A percentile compares a stretch with the other conserved stretches of the same genome.
Evolutionary conservation across 2,797 vertebrate genomes (phyloP).

Genomic region (Microhierax caerulescens): DNA sequence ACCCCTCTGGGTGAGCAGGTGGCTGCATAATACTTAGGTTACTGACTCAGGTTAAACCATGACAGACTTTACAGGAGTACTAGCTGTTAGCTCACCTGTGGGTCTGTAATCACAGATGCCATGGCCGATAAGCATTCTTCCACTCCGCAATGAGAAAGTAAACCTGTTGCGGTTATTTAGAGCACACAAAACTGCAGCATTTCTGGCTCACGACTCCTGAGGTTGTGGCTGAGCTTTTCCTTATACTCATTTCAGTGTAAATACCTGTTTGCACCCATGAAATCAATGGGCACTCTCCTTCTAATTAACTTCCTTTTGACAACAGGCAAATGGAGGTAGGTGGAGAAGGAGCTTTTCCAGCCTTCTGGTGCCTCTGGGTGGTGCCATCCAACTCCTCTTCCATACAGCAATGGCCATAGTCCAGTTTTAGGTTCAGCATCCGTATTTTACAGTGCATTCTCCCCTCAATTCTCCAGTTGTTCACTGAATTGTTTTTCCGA

Average conservation of each 20-base stretch:
- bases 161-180: neutral
- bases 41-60: too few relatives aligned
- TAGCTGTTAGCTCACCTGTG: neutral
- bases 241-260: neutral
- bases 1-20: too few relatives aligned
- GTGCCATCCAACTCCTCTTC: neutral
- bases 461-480: neutral
- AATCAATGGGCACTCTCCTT: neutral
- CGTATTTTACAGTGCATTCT: neutral
- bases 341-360: neutral
- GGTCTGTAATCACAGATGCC: neutral
- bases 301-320: neutral
- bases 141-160: neutral
- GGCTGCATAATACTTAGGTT: too few relatives aligned
- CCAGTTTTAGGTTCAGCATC: neutral
- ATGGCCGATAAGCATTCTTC: neutral
- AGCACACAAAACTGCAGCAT: neutral
- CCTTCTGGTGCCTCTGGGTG: neutral
- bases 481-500: neutral
- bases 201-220: neutral
- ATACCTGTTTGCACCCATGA: neutral
- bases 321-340: fast-evolving
- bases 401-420: neutral
- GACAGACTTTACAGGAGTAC: neutral
- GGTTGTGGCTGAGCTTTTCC: neutral